Evolutionary conservation across 2,113 vertebrate species (phyloP).

Genomic region (Talpa occidentalis): DNA sequence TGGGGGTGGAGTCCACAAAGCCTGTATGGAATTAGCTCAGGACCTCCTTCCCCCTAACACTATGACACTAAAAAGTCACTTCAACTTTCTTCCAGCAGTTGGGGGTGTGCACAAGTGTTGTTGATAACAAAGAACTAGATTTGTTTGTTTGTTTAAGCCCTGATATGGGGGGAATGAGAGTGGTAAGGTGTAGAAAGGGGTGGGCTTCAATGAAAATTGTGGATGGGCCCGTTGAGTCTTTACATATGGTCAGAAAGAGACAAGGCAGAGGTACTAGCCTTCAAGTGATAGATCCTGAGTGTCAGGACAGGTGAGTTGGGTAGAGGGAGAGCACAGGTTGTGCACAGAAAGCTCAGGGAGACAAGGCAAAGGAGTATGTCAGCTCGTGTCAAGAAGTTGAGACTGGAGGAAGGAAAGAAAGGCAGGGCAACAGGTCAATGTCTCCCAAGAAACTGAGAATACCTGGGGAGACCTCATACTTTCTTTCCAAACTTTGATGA

Average conservation of each 20-base stretch:
- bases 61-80: neutral
- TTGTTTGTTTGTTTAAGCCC: neutral
- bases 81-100: neutral
- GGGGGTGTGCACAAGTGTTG: accelerated
- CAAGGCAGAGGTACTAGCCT: neutral
- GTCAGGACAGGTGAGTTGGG: neutral
- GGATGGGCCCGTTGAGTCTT: neutral
- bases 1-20: no score
- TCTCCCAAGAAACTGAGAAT: neutral
- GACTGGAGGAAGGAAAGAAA: neutral
- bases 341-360: neutral
- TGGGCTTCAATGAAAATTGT: neutral
- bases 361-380: neutral
- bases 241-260: neutral
- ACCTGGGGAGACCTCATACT: neutral
- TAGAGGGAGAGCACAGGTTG: neutral
- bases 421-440: neutral
- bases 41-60: no score
- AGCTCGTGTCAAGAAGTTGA: neutral
- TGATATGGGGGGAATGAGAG: no score
- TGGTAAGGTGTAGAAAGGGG: neutral
- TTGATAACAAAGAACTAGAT: neutral
- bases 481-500: neutral
- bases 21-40: no score
- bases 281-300: neutral